Evolutionary conservation across 2,888 invertebrate genomes (phyloP), one percentile per base, ranked within the genome.

Genomic region (Blastobasis lacticolella): DNA sequence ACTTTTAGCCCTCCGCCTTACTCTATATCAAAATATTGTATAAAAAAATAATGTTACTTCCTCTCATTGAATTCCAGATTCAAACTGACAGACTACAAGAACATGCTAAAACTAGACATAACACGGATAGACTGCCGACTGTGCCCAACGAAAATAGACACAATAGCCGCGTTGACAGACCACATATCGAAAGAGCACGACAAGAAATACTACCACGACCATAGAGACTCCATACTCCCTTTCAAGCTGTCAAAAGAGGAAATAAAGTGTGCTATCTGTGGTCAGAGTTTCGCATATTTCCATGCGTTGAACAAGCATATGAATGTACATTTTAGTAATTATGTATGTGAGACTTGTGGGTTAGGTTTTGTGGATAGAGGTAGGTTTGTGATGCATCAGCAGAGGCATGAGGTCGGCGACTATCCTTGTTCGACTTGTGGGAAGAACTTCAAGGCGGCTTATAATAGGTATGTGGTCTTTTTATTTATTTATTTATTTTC

Each of bases 41-140:
- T 1, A 1, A 23, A 2, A 23, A 23, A 23, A 23, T 23, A 23
- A 23, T 23, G 23, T 23, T 2, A 23, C 23, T 23, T 23, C 3
- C 23, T 23, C 23, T 3, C 23, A 23, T 23, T 23, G 23, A 23
- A 23, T 23, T 23, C 23, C 23, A 23, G 23, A 37, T 87, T 87
- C 59, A 81, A 81, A 63, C 71, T 42, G 10, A 42, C 9, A 5
- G 42, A 42, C 9, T 10, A 42, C 48, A 83, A 80, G 8, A 82
- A 79, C n/a, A 83, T 86, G 78, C 66, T 85, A 0, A 88, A 88
- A 63, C 57, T 87, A 8, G 87, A 87, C 43, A 45, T 88, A 0
- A 78, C 80, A 0, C 57, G 78, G 47, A 81, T 88, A 10, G 86
- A 87, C 51, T 88, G 87, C 54, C 55, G 86, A 8, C 40, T 86